Conservation (phyloP, 2,888 invertebrate species). For the Drosophila affinis region DNA sequence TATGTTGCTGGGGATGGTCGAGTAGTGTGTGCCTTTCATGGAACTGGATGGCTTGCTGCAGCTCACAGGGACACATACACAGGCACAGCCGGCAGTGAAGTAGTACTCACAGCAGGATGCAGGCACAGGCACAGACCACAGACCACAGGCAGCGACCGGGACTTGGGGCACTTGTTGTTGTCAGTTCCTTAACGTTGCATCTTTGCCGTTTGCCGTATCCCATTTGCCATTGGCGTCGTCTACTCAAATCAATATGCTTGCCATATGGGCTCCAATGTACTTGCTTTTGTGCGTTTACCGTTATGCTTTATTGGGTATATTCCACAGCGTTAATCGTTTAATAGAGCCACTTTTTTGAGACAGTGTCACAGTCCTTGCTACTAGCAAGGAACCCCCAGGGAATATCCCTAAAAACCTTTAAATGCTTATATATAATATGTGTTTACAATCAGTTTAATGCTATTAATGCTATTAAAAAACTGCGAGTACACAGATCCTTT, state of each 20-base stretch:
- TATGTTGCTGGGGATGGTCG: conserved; percentile 11
- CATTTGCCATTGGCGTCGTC: conserved; percentile 46
- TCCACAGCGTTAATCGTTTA: conserved; percentile 1
- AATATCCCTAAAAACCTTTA: too few species aligned
- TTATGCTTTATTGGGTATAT: conserved; percentile 39
- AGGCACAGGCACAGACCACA: conserved; percentile 36
- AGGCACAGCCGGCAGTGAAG: conserved; percentile 20
- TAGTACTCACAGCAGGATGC: conserved; percentile 63
- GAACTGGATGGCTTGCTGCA: conserved; percentile 56
- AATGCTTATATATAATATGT: too few species aligned
- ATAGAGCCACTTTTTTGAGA: background rate
- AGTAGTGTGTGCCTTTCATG: conserved; percentile 61
- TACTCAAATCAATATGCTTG: conserved; percentile 68
- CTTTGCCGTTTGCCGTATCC: background rate
- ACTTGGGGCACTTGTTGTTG: conserved; percentile 66
- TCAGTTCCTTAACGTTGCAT: conserved; percentile 22
- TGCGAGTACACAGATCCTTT: too few species aligned
- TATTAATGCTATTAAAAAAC: too few species aligned
- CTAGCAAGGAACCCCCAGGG: background rate
- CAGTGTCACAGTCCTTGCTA: background rate
- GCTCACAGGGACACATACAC: conserved; percentile 24
- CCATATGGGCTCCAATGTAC: conserved; percentile 70
- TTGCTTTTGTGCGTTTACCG: conserved; percentile 45
- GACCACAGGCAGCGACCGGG: conserved; percentile 20
- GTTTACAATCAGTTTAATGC: too few species aligned